Evolutionary conservation across 2,113 vertebrate genomes (phyloP).

Genomic region (Panurus biarmicus): DNA sequence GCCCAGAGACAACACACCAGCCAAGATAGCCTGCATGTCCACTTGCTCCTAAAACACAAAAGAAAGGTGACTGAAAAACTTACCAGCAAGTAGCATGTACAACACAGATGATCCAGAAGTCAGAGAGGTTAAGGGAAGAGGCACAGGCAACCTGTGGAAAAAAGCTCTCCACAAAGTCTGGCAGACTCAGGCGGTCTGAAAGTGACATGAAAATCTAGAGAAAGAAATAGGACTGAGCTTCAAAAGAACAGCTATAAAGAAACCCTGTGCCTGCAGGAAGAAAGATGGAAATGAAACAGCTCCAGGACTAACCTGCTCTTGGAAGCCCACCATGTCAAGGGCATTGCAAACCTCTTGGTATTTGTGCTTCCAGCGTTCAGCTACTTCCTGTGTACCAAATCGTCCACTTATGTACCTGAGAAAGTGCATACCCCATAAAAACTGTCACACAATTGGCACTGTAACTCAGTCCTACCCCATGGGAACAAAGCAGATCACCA

Average conservation of each 20-base stretch:
- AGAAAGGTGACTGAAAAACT: not conserved
- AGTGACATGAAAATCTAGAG: not conserved
- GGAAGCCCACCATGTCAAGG: conserved; percentile 78
- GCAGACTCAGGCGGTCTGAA: not conserved
- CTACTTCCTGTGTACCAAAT: conserved; percentile 48
- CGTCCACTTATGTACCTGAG: conserved; percentile 69
- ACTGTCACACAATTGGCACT: not conserved
- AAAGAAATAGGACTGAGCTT: not conserved
- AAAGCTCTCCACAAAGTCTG: not conserved
- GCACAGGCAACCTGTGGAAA: not conserved
- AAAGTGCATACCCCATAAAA: conserved; percentile 16
- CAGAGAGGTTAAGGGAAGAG: not conserved
- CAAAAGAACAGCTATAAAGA: not conserved
- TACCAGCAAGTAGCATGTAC: not conserved
- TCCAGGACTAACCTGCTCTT: conserved; percentile 69
- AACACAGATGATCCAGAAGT: not conserved
- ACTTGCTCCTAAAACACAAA: conserved; percentile 69
- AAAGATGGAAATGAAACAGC: not conserved
- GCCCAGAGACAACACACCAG: conserved; percentile 75
- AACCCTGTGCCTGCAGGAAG: not conserved
- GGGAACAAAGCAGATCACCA: not conserved
- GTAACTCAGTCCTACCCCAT: not conserved
- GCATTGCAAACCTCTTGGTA: conserved; percentile 73
- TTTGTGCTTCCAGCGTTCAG: conserved; percentile 61
- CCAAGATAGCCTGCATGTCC: conserved; percentile 72